These are phyloP conservation scores for Takifugu flavidus DNA, from an alignment of 2,113 vertebrate genomes.

Conservation along the genomic window DNA sequence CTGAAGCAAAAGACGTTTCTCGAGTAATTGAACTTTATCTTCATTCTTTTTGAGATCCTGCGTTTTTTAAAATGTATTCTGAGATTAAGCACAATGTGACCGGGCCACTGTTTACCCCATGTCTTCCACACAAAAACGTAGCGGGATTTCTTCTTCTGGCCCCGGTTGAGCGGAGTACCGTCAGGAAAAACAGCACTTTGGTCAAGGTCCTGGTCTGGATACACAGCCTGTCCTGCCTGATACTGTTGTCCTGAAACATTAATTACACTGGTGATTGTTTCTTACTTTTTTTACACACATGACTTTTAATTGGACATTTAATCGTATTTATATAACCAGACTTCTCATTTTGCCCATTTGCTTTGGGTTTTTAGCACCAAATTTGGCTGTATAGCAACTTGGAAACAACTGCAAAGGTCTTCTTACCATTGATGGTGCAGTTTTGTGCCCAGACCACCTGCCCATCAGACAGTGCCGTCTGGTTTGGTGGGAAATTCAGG, in stretches of 20 bases:
- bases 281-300: not conserved
- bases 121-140: slow-evolving; percentile 94
- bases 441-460: slow-evolving; percentile 82
- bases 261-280: too few relatives aligned
- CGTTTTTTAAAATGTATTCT: too few relatives aligned
- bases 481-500: slow-evolving; percentile 82
- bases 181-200: slow-evolving; percentile 80
- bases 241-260: slow-evolving; percentile 76
- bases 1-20: slow-evolving; percentile 56
- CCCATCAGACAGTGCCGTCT: slow-evolving; percentile 80
- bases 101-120: slow-evolving; percentile 76
- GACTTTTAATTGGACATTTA: not conserved
- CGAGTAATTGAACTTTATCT: not conserved
- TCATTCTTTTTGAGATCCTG: too few relatives aligned
- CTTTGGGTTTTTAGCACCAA: too few relatives aligned
- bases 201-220: slow-evolving; percentile 67
- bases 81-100: not conserved
- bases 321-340: too few relatives aligned
- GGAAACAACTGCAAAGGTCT: not conserved
- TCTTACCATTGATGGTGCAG: slow-evolving; percentile 81
- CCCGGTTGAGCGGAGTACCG: slow-evolving; percentile 73
- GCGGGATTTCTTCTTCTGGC: slow-evolving; percentile 61
- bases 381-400: too few relatives aligned
- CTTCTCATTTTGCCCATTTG: too few relatives aligned
- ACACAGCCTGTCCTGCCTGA: slow-evolving; percentile 79